Base-by-base conservation (phyloP, 2,113 vertebrate genomes). In the Rhizomys pruinosus region DNA sequence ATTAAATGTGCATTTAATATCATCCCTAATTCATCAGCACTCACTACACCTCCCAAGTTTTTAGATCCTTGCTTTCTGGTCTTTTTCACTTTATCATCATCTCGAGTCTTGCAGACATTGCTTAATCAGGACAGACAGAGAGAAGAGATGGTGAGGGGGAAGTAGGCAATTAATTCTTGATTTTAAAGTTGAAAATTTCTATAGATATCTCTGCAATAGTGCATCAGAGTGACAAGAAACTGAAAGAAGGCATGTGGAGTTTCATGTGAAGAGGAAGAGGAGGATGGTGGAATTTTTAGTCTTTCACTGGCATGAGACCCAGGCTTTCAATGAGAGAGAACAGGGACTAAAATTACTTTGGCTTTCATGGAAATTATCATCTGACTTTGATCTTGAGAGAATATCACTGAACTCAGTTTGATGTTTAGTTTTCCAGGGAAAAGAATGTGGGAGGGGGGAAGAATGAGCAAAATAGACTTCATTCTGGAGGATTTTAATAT, bases 341-440 rank as follows among this genome's bases (percentile, higher is more conserved):
- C 0, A 22, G 44, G 90, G 90, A 90, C 78, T 80, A 82, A 95
- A 93, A 89, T 94, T 84, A 81, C 84, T 96, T 93, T 96, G 91
- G 79, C 84, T 96, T 97, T 96, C 86, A 92, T 89, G 93, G 94
- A 96, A 97, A 96, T 96, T 93, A 90, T 93, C 55, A 16, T 94
- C 86, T 93, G 71, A 90, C 95, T 97, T 97, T 97, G 93, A 96
- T 97, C 95, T 96, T 96, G 87, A 93, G 85, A 79, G 76, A 96
- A 95, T 90, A 84, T 93, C 90, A 95, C 52, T 69, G 85, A 96
- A 89, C 84, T 85, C 97, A 95, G 91, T 94, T 74, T 89, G 88
- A 95, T 94, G 92, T 92, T 95, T 93, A 94, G 82, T 15, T 78
- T 73, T 87, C n/a, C n/a, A 4, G 55, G 68, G 47, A 66, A 90